Base-by-base conservation (phyloP, 1,140 invertebrate species). In the Drosophila nikananu region DNA sequence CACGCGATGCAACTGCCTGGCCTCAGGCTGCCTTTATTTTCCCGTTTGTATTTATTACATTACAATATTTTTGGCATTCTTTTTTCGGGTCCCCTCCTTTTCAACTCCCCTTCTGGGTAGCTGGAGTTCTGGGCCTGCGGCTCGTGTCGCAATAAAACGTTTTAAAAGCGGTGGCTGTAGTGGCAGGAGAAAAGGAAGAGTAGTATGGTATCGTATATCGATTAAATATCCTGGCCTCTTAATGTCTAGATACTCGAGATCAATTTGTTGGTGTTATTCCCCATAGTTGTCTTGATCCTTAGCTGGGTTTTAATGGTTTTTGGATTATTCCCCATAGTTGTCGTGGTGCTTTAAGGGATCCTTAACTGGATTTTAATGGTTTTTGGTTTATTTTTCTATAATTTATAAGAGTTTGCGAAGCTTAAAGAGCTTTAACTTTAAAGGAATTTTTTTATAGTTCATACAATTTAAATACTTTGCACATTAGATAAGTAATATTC, bases 41-140 rank as follows among this genome's bases (percentile, higher is more conserved):
- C 35, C 42, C 19, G 23, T 13, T 52, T 25, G 52, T 83, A 68
- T 83, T 87, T 87, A 83, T 87, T 80, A 71, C 58, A 87, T 80
- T 80, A 87, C 77, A 83, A 87, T 87, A 83, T 87, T 83, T 77
- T 83, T 80, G 83, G 80, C 77, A 64, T 77, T 76, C 72, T 68
- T n/a, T 62, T 41, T 6, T 17, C 7, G 13, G 6, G 15, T 12
- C n/a, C 9, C 25, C 32, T 9, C 2, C 2, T 25, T n/a, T 10
- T 23, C 9, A n/a, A 2, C n/a, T 13, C 23, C 8, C 23, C 23
- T 61, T 46, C 35, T 6, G 5, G 5, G 10, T 19, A 5, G 12
- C 61, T 27, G 54, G 10, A 27, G 51, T 44, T 66, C 27, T 51
- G 23, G 62, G n/a, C n/a, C 30, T 76, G 59, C 82, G 58, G 8